Conservation (phyloP, 2,113 vertebrate species). For the Aramus guarauna region DNA sequence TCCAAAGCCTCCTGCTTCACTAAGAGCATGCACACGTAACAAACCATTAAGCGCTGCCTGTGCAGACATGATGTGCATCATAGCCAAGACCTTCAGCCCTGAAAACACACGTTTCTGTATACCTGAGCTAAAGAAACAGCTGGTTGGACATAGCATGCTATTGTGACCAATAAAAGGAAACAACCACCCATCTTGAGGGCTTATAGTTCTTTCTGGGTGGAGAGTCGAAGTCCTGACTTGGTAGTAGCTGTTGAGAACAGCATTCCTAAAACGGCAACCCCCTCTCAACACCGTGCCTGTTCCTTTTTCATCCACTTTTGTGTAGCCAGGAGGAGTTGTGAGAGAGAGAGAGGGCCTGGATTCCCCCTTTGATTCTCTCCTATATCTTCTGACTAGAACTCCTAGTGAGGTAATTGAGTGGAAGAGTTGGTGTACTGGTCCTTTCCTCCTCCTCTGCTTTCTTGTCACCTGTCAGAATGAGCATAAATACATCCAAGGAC, state of each 20-base stretch:
- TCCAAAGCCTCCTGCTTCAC: not conserved
- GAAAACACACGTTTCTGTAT: not conserved
- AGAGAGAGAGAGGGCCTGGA: not conserved
- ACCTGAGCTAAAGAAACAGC: constrained; percentile 47
- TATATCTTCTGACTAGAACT: not conserved
- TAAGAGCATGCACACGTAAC: not conserved
- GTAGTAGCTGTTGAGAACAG: not conserved
- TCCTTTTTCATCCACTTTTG: not conserved
- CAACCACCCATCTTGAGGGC: not conserved
- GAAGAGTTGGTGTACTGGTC: not conserved
- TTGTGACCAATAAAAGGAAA: not conserved
- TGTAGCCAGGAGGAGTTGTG: not conserved
- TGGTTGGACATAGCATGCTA: not conserved
- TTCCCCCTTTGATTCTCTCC: not conserved
- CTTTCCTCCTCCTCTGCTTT: not conserved
- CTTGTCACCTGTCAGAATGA: not conserved
- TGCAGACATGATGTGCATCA: not conserved
- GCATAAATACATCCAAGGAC: not conserved
- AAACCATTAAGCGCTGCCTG: not conserved
- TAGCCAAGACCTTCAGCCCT: not conserved
- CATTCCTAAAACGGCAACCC: not conserved
- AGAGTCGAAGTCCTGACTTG: not conserved
- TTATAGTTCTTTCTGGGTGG: not conserved
- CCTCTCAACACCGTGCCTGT: not conserved
- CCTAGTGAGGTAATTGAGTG: constrained; percentile 1